Evolutionary conservation across 2,797 vertebrate species (phyloP).

Genomic region (Arrhamphus sclerolepis): DNA sequence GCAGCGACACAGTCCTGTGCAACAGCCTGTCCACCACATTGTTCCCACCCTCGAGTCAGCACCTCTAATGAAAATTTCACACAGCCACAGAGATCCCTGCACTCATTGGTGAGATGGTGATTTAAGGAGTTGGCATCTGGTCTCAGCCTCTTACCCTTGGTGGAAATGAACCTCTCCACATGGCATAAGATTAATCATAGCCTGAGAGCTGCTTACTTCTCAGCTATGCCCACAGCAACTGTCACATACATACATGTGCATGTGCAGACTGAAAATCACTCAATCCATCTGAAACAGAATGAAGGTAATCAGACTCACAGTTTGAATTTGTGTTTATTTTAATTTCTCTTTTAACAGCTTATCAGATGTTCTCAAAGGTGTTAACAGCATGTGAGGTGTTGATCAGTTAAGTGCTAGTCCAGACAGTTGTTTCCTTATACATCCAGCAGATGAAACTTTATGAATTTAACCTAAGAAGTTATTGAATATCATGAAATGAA

Average conservation of each 20-base stretch:
- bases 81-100: background rate
- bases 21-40: background rate
- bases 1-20: background rate
- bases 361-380: background rate
- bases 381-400: background rate
- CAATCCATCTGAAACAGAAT: background rate
- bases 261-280: background rate
- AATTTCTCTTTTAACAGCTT: conserved; percentile 22
- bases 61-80: too few species aligned
- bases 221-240: conserved; percentile 22
- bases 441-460: background rate
- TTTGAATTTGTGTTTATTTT: conserved; percentile 25
- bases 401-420: background rate
- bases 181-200: conserved; percentile 24
- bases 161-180: conserved; percentile 25
- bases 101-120: background rate
- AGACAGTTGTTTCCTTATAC: background rate
- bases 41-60: too few species aligned
- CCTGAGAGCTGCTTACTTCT: conserved; percentile 31
- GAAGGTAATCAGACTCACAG: conserved; percentile 19
- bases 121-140: conserved; percentile 8
- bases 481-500: background rate
- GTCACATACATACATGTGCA: background rate
- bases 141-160: background rate
- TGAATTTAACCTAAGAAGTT: background rate